A percentile compares a stretch with the other conserved stretches of the same genome.
Evolutionary conservation across 2,113 vertebrate species (phyloP).

Genomic region (Clarias gariepinus): DNA sequence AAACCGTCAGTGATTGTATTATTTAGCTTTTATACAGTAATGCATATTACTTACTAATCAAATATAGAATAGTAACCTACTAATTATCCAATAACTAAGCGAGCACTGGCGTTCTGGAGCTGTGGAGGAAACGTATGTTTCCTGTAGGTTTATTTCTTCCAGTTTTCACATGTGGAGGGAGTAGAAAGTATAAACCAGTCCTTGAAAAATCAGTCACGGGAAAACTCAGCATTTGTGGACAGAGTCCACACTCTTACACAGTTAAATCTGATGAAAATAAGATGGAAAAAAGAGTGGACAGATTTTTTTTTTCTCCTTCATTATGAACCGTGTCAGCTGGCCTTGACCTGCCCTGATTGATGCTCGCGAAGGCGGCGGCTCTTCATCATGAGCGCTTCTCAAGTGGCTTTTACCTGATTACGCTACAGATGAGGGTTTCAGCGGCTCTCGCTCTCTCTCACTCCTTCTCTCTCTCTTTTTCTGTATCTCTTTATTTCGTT

Average conservation of each 20-base stretch:
- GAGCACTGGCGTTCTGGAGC: neutral
- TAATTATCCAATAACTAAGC: neutral
- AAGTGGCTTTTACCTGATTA: constrained; percentile 52
- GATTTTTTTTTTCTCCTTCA: neutral
- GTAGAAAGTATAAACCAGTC: neutral
- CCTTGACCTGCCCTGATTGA: constrained; percentile 34
- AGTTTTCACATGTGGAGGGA: neutral
- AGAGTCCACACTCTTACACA: neutral
- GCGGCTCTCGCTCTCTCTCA: neutral
- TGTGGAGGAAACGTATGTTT: no score
- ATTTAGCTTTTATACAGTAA: neutral
- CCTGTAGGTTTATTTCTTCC: neutral
- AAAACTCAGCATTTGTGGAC: neutral
- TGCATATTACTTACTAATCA: neutral
- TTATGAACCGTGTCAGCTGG: constrained; percentile 17
- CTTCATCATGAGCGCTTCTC: constrained; percentile 35
- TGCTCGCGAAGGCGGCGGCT: constrained; percentile 15
- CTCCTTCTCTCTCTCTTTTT: constrained; percentile 33
- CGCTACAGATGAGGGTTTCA: constrained; percentile 39
- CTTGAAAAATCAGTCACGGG: neutral
- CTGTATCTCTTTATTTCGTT: constrained; percentile 41
- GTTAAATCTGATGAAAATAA: constrained; percentile 12
- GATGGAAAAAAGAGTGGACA: neutral
- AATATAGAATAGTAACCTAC: neutral
- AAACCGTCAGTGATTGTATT: neutral